Evolutionary conservation across 2,888 invertebrate species (phyloP).

Genomic region (Tenthredo livida): DNA sequence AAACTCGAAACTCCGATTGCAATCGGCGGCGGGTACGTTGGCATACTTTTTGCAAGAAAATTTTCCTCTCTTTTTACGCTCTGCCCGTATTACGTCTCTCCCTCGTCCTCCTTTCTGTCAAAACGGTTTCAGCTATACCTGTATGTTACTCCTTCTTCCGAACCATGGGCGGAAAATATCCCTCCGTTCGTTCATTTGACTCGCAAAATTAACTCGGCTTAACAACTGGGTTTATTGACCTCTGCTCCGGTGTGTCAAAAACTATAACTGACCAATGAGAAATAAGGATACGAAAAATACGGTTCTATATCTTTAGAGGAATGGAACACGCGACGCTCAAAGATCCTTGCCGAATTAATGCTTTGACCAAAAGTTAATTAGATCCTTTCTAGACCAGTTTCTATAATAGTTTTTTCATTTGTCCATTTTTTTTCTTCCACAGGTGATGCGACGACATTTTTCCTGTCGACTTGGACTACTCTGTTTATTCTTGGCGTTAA

Average conservation of each 20-base stretch:
- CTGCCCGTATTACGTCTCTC: neutral
- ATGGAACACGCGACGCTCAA: conserved; percentile 19
- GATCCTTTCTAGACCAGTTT: neutral
- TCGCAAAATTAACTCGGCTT: neutral
- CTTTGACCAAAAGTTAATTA: neutral
- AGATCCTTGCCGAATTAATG: conserved; percentile 9
- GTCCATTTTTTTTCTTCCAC: neutral
- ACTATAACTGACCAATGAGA: conserved; percentile 4
- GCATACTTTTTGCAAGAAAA: neutral
- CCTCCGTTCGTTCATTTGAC: neutral
- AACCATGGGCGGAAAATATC: neutral
- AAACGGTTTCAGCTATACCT: neutral
- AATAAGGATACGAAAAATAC: neutral
- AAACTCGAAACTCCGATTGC: neutral
- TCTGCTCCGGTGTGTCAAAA: neutral
- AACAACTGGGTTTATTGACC: conserved; percentile 4
- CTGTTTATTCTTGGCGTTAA: neutral
- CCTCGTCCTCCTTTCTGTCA: neutral
- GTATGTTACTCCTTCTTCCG: too few species aligned
- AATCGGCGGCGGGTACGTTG: neutral
- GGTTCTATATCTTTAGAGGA: neutral
- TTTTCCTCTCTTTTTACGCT: neutral
- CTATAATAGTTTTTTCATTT: neutral
- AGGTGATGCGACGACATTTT: conserved; percentile 40
- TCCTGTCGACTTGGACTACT: conserved; percentile 15